phyloP scores from a whole-genome alignment of 1,140 invertebrate genomes.

The Drosophila kurseongensis region DNA sequence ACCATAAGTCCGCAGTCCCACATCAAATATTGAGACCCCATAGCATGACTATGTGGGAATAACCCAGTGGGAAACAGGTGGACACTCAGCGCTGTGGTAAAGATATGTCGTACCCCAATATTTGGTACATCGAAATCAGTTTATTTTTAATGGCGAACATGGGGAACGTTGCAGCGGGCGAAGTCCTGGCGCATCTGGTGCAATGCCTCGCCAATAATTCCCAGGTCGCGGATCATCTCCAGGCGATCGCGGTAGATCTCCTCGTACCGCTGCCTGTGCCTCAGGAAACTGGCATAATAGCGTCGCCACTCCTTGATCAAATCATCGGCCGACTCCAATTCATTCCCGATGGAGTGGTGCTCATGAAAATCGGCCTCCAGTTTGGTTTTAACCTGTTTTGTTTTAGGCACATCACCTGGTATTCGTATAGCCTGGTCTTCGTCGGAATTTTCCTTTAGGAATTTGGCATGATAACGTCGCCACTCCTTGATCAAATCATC shows the following conservation, averaged over 20 bases:
- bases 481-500: too few species aligned
- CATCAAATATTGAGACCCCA: slow-evolving; percentile 35
- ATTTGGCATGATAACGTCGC: too few species aligned
- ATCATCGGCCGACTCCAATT: too few species aligned
- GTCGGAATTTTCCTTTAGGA: too few species aligned
- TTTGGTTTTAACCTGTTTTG: too few species aligned
- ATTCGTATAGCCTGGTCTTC: too few species aligned
- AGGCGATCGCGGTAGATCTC: fast-evolving
- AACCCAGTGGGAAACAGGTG: slow-evolving; percentile 11
- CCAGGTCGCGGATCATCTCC: neutral
- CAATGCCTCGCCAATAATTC: fast-evolving
- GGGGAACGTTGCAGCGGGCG: neutral
- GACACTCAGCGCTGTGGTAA: too few species aligned
- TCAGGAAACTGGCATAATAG: too few species aligned
- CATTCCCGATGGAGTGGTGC: too few species aligned
- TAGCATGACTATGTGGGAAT: slow-evolving; percentile 15
- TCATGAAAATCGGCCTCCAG: too few species aligned
- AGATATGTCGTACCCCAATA: neutral
- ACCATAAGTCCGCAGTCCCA: slow-evolving; percentile 17
- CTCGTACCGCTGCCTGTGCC: neutral
- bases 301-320: too few species aligned
- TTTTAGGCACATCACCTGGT: too few species aligned
- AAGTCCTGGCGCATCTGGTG: neutral
- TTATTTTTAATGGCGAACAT: neutral
- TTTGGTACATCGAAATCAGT: slow-evolving; percentile 3